Conservation (phyloP, 2,888 invertebrate species). For the Litoditis marina region DNA sequence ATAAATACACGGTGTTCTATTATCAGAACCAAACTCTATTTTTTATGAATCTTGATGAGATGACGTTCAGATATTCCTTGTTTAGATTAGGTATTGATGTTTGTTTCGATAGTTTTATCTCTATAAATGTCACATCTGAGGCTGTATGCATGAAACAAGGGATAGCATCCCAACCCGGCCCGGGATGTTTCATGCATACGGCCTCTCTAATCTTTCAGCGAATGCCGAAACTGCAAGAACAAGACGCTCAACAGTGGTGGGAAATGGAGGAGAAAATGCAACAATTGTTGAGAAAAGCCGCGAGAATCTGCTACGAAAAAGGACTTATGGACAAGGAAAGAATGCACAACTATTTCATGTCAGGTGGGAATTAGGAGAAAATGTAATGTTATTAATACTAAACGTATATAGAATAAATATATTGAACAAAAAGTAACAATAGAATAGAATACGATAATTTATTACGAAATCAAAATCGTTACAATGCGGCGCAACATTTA, state of each 20-base stretch:
- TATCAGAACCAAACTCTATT: too few relatives aligned
- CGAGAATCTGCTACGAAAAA: conserved; percentile 77
- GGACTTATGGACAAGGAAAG: conserved; percentile 85
- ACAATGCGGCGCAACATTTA: too few relatives aligned
- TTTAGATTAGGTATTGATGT: too few relatives aligned
- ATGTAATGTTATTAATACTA: neutral
- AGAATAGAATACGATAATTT: too few relatives aligned
- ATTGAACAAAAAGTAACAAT: neutral
- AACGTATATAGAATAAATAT: neutral
- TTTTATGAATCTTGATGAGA: too few relatives aligned
- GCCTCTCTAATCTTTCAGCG: conserved; percentile 67
- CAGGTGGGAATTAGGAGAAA: conserved; percentile 78
- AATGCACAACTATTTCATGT: conserved; percentile 98
- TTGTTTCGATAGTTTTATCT: too few relatives aligned
- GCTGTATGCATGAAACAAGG: too few relatives aligned
- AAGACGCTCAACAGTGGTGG: conserved; percentile 97
- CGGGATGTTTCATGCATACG: neutral
- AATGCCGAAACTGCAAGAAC: conserved; percentile 88
- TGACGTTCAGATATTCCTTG: too few relatives aligned
- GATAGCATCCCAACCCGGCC: too few relatives aligned
- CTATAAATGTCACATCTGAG: too few relatives aligned
- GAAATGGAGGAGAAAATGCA: conserved; percentile 92
- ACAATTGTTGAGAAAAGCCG: conserved; percentile 82
- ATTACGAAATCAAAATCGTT: too few relatives aligned
- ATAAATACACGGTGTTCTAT: too few relatives aligned